These are phyloP conservation scores for Gila orcuttii DNA, from an alignment of 2,113 vertebrate species.

Conservation along the genomic window DNA sequence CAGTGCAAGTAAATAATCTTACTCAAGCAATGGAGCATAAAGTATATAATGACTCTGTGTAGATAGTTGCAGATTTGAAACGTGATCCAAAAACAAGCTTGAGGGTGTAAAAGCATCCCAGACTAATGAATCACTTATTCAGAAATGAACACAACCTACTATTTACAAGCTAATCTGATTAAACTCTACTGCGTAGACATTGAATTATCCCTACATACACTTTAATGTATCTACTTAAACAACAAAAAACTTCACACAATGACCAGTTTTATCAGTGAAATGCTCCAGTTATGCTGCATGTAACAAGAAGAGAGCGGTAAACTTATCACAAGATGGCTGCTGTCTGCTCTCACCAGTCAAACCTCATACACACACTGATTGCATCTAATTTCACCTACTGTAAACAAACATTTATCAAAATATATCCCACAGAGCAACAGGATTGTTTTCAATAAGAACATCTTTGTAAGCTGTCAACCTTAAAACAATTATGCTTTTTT, in stretches of 20 bases:
- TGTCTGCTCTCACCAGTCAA: conserved; percentile 3
- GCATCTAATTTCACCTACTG: conserved; percentile 6
- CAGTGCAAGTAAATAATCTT: conserved; percentile 33
- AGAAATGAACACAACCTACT: conserved; percentile 6
- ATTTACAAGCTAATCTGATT: background rate
- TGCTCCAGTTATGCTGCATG: background rate
- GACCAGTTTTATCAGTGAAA: background rate
- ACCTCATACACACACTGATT: conserved; percentile 2
- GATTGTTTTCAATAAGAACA: conserved; percentile 6
- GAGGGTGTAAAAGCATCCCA: conserved; percentile 20
- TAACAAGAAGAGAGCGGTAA: conserved; percentile 17
- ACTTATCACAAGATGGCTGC: background rate
- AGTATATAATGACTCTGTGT: conserved; percentile 49
- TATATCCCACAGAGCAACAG: conserved; percentile 18
- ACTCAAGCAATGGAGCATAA: conserved; percentile 42
- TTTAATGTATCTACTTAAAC: background rate
- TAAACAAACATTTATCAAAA: conserved; percentile 28
- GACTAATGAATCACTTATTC: background rate
- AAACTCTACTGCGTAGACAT: background rate
- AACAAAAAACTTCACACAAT: background rate
- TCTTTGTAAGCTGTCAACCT: background rate
- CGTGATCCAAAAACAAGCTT: conserved; percentile 21
- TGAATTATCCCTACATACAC: background rate
- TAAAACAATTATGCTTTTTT: conserved; percentile 16
- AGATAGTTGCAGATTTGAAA: conserved; percentile 33